phyloP scores from a whole-genome alignment of 2,888 invertebrate species.

The Lasioglossum marginatum region DNA sequence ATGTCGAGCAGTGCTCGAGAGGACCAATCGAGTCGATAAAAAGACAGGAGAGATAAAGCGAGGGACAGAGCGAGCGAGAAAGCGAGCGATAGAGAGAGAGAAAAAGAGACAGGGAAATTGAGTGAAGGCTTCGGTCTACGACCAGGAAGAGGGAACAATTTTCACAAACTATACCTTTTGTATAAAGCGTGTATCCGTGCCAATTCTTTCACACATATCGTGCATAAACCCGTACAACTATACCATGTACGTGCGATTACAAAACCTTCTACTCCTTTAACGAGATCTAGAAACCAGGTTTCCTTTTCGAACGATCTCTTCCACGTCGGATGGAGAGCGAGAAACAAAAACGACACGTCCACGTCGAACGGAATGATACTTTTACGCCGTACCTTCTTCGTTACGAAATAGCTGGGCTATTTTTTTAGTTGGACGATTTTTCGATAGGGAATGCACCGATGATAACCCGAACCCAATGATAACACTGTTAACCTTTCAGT shows the following conservation, averaged over 20 bases:
- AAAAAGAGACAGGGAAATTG: neutral
- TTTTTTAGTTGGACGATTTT: conserved; percentile 34
- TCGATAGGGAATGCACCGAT: neutral
- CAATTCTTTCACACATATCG: conserved; percentile 54
- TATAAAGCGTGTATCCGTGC: conserved; percentile 48
- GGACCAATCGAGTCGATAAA: conserved; percentile 4
- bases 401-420: conserved; percentile 59
- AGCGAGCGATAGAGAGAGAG: neutral
- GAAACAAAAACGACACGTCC: conserved; percentile 2
- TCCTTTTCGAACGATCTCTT: conserved; percentile 10
- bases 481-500: neutral
- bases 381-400: neutral
- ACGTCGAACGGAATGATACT: neutral
- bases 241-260: neutral
- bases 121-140: conserved; percentile 21
- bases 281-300: neutral
- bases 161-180: conserved; percentile 36
- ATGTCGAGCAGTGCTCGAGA: conserved; percentile 40
- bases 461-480: neutral
- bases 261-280: conserved; percentile 6
- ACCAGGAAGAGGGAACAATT: conserved; percentile 56
- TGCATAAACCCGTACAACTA: conserved; percentile 6
- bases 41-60: neutral
- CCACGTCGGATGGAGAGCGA: neutral
- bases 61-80: neutral